Conservation (phyloP, 2,888 invertebrate species). For the Oxycera nigricornis region DNA sequence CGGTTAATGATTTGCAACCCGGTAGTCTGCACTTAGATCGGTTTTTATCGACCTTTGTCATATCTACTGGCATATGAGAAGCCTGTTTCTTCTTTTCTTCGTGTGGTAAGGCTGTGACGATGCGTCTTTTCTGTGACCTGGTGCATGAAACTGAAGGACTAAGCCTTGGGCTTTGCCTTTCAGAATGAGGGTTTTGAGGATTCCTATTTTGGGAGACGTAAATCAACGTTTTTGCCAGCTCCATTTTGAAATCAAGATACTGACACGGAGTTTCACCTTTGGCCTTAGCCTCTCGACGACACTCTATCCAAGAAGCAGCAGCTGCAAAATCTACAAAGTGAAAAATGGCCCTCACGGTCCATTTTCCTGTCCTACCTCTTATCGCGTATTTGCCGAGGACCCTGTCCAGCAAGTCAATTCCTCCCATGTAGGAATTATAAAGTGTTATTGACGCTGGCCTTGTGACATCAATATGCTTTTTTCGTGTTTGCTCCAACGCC, state of each 20-base stretch:
- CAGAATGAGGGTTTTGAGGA: not conserved
- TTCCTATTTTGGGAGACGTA: not conserved
- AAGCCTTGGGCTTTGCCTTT: not conserved
- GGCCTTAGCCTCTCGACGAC: not conserved
- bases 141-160: not conserved
- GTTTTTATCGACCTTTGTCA: too few species aligned
- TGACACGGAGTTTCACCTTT: too few species aligned
- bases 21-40: too few species aligned
- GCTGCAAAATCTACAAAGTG: not conserved
- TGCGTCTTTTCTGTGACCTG: not conserved
- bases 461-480: not conserved
- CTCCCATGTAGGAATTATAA: not conserved
- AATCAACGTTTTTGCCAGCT: not conserved
- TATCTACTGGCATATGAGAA: not conserved
- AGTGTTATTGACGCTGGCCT: not conserved
- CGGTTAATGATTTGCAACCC: too few species aligned
- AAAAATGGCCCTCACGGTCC: not conserved
- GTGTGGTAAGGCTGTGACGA: not conserved
- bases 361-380: too few species aligned
- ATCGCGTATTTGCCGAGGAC: too few species aligned
- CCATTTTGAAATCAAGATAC: not conserved
- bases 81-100: not conserved
- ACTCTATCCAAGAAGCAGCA: not conserved
- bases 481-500: not conserved
- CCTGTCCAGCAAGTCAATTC: not conserved